These are phyloP conservation scores for Anisognathus igniventris DNA, from an alignment of 2,797 vertebrate species.

Conservation along the genomic window DNA sequence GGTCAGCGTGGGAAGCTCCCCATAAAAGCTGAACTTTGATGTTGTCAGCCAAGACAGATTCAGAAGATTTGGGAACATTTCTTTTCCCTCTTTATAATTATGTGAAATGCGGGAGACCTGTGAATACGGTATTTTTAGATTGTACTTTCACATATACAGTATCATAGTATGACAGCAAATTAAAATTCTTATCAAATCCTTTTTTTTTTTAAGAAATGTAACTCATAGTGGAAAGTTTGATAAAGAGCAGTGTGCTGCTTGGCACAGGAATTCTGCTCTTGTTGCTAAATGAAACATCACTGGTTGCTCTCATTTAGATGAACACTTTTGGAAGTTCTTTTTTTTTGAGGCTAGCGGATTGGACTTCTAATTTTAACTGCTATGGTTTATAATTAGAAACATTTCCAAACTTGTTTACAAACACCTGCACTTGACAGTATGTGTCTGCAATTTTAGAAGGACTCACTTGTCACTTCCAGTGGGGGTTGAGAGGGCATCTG, in stretches of 20 bases:
- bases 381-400: constrained; percentile 72
- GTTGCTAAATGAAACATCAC: background rate
- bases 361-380: constrained; percentile 72
- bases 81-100: constrained; percentile 10
- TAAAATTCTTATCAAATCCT: background rate
- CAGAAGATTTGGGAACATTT: constrained; percentile 8
- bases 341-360: constrained; percentile 42
- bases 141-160: background rate
- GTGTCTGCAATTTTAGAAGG: constrained; percentile 58
- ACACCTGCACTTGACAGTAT: constrained; percentile 61
- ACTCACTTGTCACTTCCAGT: constrained; percentile 53
- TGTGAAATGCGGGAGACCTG: background rate
- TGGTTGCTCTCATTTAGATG: constrained; percentile 43
- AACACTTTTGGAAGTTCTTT: constrained; percentile 55
- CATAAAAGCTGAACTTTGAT: constrained; percentile 6
- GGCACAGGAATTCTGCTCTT: background rate
- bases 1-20: background rate
- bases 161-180: background rate
- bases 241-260: background rate
- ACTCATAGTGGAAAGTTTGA: background rate
- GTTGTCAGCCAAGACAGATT: constrained; percentile 16
- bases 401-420: constrained; percentile 75
- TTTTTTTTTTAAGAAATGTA: background rate
- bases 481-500: constrained; percentile 3
- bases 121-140: background rate